Base-by-base conservation (phyloP, 2,888 invertebrate genomes). In the Phytoseiulus persimilis region DNA sequence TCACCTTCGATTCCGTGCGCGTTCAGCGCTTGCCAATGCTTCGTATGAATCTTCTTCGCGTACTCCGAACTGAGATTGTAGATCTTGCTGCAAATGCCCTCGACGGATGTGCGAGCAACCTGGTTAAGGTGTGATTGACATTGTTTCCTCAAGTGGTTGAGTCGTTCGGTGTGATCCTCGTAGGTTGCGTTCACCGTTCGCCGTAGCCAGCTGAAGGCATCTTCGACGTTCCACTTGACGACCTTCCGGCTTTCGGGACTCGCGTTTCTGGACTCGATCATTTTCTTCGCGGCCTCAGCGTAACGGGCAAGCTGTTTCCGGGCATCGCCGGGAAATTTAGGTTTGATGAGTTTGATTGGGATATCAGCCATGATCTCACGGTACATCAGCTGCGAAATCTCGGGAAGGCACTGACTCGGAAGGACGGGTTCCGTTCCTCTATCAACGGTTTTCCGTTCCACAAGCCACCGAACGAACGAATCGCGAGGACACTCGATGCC, bases 151-250 rank as follows among this genome's bases (percentile, higher is more conserved):
- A 98, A 93, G 93, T 98, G 98, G 18, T 96, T 95, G 91, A 98
- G 93, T 92, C 98, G 94, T 91, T 95, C 96, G 94, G 87, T 95
- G 93, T 97, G 97, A 93, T 97, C 97, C 93, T 97, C 97, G 93
- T 97, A 97, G 0, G 96, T 97, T 23, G 98, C 97, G 90, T 97
- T 97, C 46, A 97, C 96, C 18, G 98, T 97, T 92, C 96, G 95
- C 92, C 98, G 94, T 89, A 98, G 93, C 98, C 98, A 98, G 91
- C 96, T 96, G 93, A 98, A 98, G 33, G 98, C 98, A 92, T 98
- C 98, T 92, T 98, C 98, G 0, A 97, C 98, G 94, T 98, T 98
- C 98, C 98, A 98, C 93, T 98, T 98, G 0, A 99, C 98, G 28
- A 98, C 96, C 93, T 98, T 98, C 91, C 98, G 94, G 92, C 98